Evolutionary conservation across 2,797 vertebrate species (phyloP).

Genomic region (Typhlichthys subterraneus): DNA sequence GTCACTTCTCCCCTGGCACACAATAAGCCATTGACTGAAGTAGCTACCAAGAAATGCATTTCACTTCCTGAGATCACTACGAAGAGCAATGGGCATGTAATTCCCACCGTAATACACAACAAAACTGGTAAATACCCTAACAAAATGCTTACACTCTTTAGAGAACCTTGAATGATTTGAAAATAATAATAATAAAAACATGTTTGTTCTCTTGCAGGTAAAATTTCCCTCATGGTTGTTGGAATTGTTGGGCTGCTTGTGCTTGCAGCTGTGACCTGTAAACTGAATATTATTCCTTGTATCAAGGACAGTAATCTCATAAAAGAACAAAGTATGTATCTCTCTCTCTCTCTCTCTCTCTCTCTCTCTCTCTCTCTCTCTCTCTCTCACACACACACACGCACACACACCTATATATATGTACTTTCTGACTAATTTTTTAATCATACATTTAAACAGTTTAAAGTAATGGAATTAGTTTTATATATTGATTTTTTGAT

Average conservation of each 20-base stretch:
- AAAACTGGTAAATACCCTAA: constrained; percentile 33
- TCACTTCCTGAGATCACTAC: rapidly evolving
- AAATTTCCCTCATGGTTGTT: constrained; percentile 24
- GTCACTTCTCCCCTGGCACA: not conserved
- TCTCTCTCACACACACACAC: too few relatives aligned
- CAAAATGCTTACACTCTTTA: not conserved
- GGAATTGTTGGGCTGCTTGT: constrained; percentile 49
- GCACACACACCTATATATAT: too few relatives aligned
- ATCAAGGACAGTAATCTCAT: constrained; percentile 12
- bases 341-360: too few relatives aligned
- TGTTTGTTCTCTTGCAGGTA: constrained; percentile 32
- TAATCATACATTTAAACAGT: too few relatives aligned
- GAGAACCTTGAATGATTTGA: not conserved
- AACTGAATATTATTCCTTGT: constrained; percentile 24
- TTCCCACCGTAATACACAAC: not conserved
- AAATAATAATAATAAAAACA: not conserved
- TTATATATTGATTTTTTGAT: too few relatives aligned
- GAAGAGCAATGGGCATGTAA: not conserved
- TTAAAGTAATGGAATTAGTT: too few relatives aligned
- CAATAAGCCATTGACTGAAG: not conserved
- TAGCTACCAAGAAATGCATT: not conserved
- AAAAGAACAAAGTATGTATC: constrained; percentile 47
- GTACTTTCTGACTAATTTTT: too few relatives aligned
- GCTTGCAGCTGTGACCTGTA: constrained; percentile 50
- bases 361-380: not conserved